phyloP scores from a whole-genome alignment of 2,113 vertebrate species.

The Lepisosteus osseus region DNA sequence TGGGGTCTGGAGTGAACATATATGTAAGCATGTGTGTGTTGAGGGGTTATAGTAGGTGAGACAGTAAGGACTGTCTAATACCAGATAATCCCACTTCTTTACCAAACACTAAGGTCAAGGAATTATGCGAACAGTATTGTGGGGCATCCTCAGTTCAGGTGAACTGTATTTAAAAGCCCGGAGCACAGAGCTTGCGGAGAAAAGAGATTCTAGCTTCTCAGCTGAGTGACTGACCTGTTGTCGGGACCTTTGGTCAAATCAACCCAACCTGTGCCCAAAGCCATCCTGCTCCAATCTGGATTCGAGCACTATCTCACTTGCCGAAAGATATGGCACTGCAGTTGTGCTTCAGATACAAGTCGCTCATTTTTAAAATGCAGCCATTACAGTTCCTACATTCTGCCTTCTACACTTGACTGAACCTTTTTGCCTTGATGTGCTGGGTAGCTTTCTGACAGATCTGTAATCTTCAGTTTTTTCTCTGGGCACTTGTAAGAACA shows the following conservation, averaged over 20 bases:
- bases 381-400: not conserved
- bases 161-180: not conserved
- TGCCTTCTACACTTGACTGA: not conserved
- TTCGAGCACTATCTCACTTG: not conserved
- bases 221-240: not conserved
- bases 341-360: not conserved
- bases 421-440: too few relatives aligned
- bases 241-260: not conserved
- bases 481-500: not conserved
- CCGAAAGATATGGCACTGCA: not conserved
- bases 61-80: not conserved
- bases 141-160: not conserved
- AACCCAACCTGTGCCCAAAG: not conserved
- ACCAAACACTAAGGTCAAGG: slow-evolving; percentile 6
- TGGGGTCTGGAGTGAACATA: too few relatives aligned
- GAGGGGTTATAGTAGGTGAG: slow-evolving; percentile 5
- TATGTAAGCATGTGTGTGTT: too few relatives aligned
- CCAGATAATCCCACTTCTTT: slow-evolving; percentile 15
- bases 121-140: not conserved
- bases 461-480: not conserved
- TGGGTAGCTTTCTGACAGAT: too few relatives aligned
- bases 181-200: not conserved
- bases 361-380: not conserved
- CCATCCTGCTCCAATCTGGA: too few relatives aligned
- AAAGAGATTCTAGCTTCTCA: not conserved